Evolutionary conservation across 1,140 invertebrate species (phyloP), one percentile per base, ranked within the genome.

Genomic region (Calycopis cecrops): DNA sequence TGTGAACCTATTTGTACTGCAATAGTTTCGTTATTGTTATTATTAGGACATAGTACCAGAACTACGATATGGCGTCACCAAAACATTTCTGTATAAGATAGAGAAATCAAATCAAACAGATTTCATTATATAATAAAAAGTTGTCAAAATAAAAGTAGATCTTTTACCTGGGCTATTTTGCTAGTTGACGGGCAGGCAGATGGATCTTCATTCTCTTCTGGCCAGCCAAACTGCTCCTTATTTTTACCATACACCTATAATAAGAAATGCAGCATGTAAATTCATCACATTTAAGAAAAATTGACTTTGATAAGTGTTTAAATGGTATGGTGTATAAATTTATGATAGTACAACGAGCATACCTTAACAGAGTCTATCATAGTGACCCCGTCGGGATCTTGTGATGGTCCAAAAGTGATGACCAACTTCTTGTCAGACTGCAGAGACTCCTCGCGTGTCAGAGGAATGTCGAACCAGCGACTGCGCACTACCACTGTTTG

Each of bases 161-260:
- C 18, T 60, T 47, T 59, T 75, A 86, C 85, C 64, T 82, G 79
- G 21, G 77, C 65, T 14, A 82, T 69, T 65, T 87, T 88, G 50
- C 77, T 84, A 7, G 90, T 88, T 3, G 90, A 86, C 34, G 90
- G 88, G 57, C 90, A 89, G 52, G 91, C 89, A 4, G 91, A 85
- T 33, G 93, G 91, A 60, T 98, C 97, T 71, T 98, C 97, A 10
- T 91, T 92, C 74, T 99, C 97, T 82, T 99, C 97, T 0, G 97
- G 97, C 98, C 97, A 99, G 40, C 97, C 97, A 85, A 99, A 98
- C 0, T 93, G 89, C 77, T 99, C 97, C 88, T 99, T 99, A 3
- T 95, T 96, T 87, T 98, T 98, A 1, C 96, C 97, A 81, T 99
- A 96, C 18, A 91, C 82, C 80, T 85, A 69, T 35, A 61, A 70